These are phyloP conservation scores for Eumacrocentrus americanus DNA, from an alignment of 2,888 invertebrate genomes.

Conservation along the genomic window DNA sequence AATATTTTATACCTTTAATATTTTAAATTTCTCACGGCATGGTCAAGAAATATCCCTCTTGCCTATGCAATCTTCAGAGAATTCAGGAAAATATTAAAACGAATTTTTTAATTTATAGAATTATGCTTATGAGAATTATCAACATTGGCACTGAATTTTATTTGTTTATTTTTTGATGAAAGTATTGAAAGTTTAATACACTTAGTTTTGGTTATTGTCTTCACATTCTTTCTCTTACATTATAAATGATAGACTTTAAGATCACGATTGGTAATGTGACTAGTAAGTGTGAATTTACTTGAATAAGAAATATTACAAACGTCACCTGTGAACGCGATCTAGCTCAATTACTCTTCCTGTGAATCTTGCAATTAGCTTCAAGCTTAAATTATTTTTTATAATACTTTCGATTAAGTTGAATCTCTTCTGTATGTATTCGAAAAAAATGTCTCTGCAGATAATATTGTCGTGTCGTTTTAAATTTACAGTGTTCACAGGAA, in stretches of 20 bases:
- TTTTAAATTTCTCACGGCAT: too few species aligned
- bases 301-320: too few species aligned
- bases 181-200: neutral
- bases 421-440: constrained; percentile 33
- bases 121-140: constrained; percentile 4
- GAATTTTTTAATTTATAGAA: too few species aligned
- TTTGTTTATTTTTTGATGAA: constrained; percentile 3
- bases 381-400: constrained; percentile 36
- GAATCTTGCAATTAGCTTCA: constrained; percentile 34
- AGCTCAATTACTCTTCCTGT: constrained; percentile 34
- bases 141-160: constrained; percentile 4
- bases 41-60: too few species aligned
- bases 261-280: constrained; percentile 16
- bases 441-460: constrained; percentile 34
- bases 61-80: too few species aligned
- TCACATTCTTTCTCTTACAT: constrained; percentile 10
- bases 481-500: constrained; percentile 35
- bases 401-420: constrained; percentile 36
- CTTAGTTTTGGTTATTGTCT: neutral
- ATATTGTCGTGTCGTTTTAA: constrained; percentile 30
- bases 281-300: constrained; percentile 34
- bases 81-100: too few species aligned
- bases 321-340: too few species aligned
- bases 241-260: neutral
- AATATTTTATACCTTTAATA: too few species aligned